Base-by-base conservation (phyloP, 2,113 vertebrate genomes). In the Ellobius talpinus region DNA sequence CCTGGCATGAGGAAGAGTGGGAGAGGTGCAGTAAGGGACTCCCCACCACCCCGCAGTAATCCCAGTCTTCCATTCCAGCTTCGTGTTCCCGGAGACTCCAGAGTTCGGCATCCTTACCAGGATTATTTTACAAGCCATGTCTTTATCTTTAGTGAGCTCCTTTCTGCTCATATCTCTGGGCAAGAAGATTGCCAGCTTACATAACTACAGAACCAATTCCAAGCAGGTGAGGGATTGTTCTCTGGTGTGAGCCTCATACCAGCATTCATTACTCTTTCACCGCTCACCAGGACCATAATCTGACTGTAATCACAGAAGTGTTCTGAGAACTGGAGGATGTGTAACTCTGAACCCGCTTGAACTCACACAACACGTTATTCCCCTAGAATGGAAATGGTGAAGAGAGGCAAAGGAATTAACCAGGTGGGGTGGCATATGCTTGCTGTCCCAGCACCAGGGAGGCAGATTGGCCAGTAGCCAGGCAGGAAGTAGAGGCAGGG, bases 91-190 rank as follows among this genome's bases (percentile, higher is more conserved):
- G 66, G 21, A 65, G 26, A 39, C 0, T 0, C 98, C 98, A 91
- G 92, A 97, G 58, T 45, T 97, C n/a, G 58, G 81, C 76, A 26
- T 92, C 84, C 50, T 98, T 77, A 11, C 11, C n/a, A 68, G 58
- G 0, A 17, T 98, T 78, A 13, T 98, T 89, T 50, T 94, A 61
- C 96, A 98, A 94, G 97, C 98, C 33, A 93, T 98, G 10, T 98
- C 98, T 87, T 91, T 98, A 88, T 96, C 98, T 94, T 21, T 97
- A 24, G 97, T 98, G 87, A 98, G 98, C 95, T 97, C 98, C 50
- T 97, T 98, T 91, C 95, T 98, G 94, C 97, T 98, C 13, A 33
- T 97, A 79, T 98, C 98, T 96, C 61, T 98, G 94, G 98, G 97
- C 84, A 98, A 93, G 97, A 98, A 94, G 90, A 97, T 98, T 70